Evolutionary conservation across 2,797 vertebrate genomes (phyloP).

Genomic region (Coregonus ussuriensis): DNA sequence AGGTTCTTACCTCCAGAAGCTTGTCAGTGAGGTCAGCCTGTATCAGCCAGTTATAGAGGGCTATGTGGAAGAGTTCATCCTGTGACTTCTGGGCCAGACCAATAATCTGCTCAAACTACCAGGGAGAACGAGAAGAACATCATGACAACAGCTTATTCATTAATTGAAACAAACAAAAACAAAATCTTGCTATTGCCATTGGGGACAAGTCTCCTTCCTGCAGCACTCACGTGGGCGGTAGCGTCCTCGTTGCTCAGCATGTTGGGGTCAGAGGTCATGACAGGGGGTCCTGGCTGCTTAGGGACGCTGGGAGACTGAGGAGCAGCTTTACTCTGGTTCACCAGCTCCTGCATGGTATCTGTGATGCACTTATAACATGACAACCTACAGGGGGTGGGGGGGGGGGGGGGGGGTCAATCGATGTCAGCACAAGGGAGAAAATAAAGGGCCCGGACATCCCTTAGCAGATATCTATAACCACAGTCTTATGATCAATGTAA

Average conservation of each 20-base stretch:
- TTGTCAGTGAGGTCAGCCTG: constrained; percentile 94
- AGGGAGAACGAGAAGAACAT: not conserved
- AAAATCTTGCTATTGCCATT: not conserved
- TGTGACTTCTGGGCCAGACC: constrained; percentile 90
- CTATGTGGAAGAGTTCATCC: constrained; percentile 96
- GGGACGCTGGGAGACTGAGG: constrained; percentile 98
- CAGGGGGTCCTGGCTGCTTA: constrained; percentile 93
- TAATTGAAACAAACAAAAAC: too few relatives aligned
- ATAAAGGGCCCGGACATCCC: too few relatives aligned
- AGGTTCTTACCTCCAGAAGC: constrained; percentile 85
- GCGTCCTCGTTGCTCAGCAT: constrained; percentile 99
- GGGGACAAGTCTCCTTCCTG: too few relatives aligned
- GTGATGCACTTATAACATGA: constrained; percentile 96
- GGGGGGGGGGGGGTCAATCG: not conserved
- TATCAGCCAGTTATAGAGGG: constrained; percentile 97
- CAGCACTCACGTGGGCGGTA: constrained; percentile 87
- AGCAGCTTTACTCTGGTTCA: constrained; percentile 98
- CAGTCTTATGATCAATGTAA: too few relatives aligned
- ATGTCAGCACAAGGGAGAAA: too few relatives aligned
- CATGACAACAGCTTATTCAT: too few relatives aligned
- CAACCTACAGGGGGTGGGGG: constrained; percentile 68
- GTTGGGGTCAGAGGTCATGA: constrained; percentile 95
- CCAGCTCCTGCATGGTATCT: constrained; percentile 96
- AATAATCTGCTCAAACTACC: constrained; percentile 94
- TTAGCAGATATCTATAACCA: too few relatives aligned